A percentile compares a stretch with the other conserved stretches of the same genome.
These are phyloP conservation scores for Cyanistes caeruleus DNA, from an alignment of 2,113 vertebrate species.

Conservation along the genomic window DNA sequence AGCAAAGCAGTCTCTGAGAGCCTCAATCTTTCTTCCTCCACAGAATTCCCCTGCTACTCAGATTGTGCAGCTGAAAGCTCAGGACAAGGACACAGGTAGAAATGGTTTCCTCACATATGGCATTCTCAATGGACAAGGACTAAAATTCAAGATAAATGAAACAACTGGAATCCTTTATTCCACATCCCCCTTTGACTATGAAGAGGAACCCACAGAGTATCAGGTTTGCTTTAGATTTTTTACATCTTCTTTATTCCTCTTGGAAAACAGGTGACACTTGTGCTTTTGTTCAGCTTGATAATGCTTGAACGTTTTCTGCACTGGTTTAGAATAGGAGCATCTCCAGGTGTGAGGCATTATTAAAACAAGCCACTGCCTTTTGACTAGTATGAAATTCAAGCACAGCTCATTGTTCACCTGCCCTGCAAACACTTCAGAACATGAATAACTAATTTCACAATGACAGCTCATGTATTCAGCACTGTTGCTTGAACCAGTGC, in stretches of 20 bases:
- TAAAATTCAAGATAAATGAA: slow-evolving; percentile 57
- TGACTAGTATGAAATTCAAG: not conserved
- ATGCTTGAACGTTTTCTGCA: not conserved
- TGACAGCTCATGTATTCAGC: not conserved
- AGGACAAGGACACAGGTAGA: slow-evolving; percentile 44
- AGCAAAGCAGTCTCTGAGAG: not conserved
- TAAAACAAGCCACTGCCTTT: not conserved
- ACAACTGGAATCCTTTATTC: slow-evolving; percentile 60
- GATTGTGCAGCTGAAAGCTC: slow-evolving; percentile 48
- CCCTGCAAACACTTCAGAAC: not conserved
- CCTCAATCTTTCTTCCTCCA: not conserved
- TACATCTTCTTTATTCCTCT: not conserved
- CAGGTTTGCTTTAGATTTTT: slow-evolving; percentile 51
- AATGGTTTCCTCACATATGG: slow-evolving; percentile 54
- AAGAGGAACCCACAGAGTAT: slow-evolving; percentile 64
- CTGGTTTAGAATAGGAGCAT: not conserved
- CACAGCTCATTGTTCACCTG: not conserved
- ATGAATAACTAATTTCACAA: not conserved
- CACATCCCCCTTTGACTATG: slow-evolving; percentile 56
- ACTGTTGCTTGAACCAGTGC: not conserved
- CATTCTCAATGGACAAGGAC: not conserved
- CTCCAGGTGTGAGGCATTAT: not conserved
- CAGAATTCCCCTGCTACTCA: not conserved
- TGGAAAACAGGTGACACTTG: not conserved
- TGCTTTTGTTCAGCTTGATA: not conserved